Evolutionary conservation across 1,140 invertebrate genomes (phyloP).

Genomic region (Drosophila virilis): DNA sequence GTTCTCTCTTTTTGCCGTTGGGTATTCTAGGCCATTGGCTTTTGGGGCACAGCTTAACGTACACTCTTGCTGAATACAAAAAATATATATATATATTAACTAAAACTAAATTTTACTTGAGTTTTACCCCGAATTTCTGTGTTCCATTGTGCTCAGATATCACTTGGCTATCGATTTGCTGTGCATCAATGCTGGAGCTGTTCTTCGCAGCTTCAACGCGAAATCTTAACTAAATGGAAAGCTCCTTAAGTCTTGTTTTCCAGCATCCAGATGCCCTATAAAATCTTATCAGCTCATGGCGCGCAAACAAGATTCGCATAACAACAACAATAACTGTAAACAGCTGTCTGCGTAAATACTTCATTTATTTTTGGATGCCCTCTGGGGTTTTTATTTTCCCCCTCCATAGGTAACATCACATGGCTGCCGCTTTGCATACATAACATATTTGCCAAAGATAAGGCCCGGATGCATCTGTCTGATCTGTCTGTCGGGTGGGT

Average conservation of each 20-base stretch:
- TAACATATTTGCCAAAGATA: conserved; percentile 37
- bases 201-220: conserved; percentile 17
- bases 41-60: conserved; percentile 51
- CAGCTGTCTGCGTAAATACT: conserved; percentile 38
- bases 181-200: background rate
- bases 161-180: background rate
- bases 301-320: conserved; percentile 6
- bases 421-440: conserved; percentile 16
- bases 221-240: conserved; percentile 34
- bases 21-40: conserved; percentile 72
- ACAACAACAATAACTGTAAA: background rate
- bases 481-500: conserved; percentile 5
- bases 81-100: background rate
- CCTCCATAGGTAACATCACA: conserved; percentile 12
- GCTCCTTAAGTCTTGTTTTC: conserved; percentile 10
- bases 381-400: background rate
- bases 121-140: conserved; percentile 29
- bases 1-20: conserved; percentile 13
- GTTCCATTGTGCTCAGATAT: conserved; percentile 2
- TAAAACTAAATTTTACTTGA: background rate
- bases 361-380: conserved; percentile 44
- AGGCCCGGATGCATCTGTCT: conserved; percentile 8
- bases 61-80: conserved; percentile 58
- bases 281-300: conserved; percentile 38
- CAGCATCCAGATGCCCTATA: conserved; percentile 2